Conservation (phyloP, 2,888 invertebrate genomes). For the Petrophora chlorosata region DNA sequence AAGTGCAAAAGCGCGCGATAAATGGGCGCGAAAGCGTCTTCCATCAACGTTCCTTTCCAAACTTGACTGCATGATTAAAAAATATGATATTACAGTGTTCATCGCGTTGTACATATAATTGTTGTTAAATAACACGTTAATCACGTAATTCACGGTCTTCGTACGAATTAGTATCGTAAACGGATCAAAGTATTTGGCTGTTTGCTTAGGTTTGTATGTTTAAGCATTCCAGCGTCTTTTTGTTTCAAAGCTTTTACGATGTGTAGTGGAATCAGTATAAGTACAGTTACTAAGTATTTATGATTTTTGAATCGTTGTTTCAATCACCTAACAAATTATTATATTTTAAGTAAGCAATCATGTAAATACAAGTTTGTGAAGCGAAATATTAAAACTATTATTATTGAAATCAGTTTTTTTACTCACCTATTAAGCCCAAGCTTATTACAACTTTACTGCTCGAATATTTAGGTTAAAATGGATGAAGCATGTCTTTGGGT, state of each 20-base stretch:
- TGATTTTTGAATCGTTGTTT: slow-evolving; percentile 73
- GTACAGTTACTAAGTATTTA: slow-evolving; percentile 71
- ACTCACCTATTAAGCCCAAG: too few relatives aligned
- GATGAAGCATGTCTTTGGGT: too few relatives aligned
- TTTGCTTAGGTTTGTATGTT: slow-evolving; percentile 57
- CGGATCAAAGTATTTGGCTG: slow-evolving; percentile 38
- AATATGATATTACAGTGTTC: slow-evolving; percentile 73
- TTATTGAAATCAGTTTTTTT: slow-evolving; percentile 58
- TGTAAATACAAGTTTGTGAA: slow-evolving; percentile 82
- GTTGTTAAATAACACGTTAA: slow-evolving; percentile 51
- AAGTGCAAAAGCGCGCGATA: not conserved
- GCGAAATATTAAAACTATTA: slow-evolving; percentile 72
- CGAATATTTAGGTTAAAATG: too few relatives aligned
- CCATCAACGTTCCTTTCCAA: slow-evolving; percentile 15
- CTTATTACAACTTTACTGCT: too few relatives aligned
- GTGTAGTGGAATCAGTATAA: slow-evolving; percentile 61
- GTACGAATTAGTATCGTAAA: slow-evolving; percentile 29
- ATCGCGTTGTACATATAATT: slow-evolving; percentile 69
- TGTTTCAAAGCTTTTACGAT: slow-evolving; percentile 53
- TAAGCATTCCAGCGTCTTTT: slow-evolving; percentile 74
- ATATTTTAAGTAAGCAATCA: slow-evolving; percentile 76
- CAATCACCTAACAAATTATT: slow-evolving; percentile 54
- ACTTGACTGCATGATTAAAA: slow-evolving; percentile 59
- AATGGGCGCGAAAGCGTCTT: not conserved
- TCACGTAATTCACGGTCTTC: slow-evolving; percentile 37